A percentile compares a stretch with the other conserved stretches of the same genome.
These are phyloP conservation scores for Pseudomugil tenellus DNA, from an alignment of 2,797 vertebrate genomes.

Conservation along the genomic window DNA sequence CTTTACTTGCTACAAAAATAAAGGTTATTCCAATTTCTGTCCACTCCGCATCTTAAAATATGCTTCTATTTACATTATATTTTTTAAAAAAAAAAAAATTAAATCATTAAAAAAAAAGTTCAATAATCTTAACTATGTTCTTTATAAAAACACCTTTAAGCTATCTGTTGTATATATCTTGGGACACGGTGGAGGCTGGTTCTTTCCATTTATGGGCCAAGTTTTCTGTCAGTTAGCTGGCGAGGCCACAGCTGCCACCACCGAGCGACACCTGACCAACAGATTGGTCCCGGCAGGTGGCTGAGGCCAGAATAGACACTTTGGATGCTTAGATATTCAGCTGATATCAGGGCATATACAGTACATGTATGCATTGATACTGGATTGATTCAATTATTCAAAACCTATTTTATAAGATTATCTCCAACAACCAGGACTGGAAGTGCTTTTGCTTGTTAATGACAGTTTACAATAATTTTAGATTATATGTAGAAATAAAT, in stretches of 20 bases:
- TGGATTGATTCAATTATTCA: neutral
- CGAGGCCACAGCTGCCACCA: slow-evolving; percentile 47
- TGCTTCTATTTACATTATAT: slow-evolving; percentile 20
- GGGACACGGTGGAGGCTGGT: slow-evolving; percentile 27
- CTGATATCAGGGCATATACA: slow-evolving; percentile 17
- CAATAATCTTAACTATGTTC: no score
- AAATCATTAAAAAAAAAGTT: no score
- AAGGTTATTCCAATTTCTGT: slow-evolving; percentile 11
- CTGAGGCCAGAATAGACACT: slow-evolving; percentile 45
- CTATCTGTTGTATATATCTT: neutral
- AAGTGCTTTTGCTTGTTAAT: no score
- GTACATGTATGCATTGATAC: neutral
- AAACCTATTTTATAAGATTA: neutral
- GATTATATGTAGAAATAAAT: no score
- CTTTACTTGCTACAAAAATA: slow-evolving; percentile 2
- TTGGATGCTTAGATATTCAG: slow-evolving; percentile 37
- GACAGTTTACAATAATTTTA: no score
- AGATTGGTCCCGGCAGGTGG: slow-evolving; percentile 80
- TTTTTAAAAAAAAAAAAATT: no score
- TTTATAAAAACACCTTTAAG: neutral
- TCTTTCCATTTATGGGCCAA: slow-evolving; percentile 31
- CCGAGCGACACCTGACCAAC: slow-evolving; percentile 72
- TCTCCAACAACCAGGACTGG: no score
- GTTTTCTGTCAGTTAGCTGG: slow-evolving; percentile 58
- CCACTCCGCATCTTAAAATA: neutral